phyloP scores from a whole-genome alignment of 1,140 invertebrate genomes.

The Mesaphorura yosii region DNA sequence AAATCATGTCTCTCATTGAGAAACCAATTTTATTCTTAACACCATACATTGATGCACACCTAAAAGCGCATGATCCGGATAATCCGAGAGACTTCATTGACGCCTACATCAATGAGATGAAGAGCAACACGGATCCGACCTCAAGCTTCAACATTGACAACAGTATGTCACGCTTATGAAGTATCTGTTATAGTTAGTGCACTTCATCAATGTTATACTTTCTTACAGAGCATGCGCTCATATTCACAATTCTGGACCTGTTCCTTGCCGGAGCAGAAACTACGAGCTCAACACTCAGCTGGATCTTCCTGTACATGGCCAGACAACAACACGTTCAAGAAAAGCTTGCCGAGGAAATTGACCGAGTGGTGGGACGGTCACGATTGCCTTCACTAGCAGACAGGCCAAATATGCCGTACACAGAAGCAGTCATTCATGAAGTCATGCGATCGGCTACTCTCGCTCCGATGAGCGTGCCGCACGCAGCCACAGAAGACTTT shows the following conservation, averaged over 20 bases:
- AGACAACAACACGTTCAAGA: slow-evolving; percentile 45
- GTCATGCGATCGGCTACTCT: slow-evolving; percentile 11
- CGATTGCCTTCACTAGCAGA: slow-evolving; percentile 36
- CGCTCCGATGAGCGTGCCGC: slow-evolving; percentile 13
- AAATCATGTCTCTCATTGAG: slow-evolving; percentile 5
- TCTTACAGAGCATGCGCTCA: neutral
- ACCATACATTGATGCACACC: too few relatives aligned
- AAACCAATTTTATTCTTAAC: neutral
- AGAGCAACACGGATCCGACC: slow-evolving; percentile 20
- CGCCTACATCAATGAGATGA: slow-evolving; percentile 19
- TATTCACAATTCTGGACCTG: slow-evolving; percentile 41
- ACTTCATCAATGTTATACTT: neutral
- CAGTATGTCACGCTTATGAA: neutral
- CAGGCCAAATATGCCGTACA: too few relatives aligned
- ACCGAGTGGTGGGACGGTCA: slow-evolving; percentile 40
- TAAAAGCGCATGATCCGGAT: slow-evolving; percentile 4
- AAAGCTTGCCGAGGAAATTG: slow-evolving; percentile 48
- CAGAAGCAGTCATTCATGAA: slow-evolving; percentile 24
- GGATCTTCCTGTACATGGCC: slow-evolving; percentile 44
- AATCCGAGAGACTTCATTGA: slow-evolving; percentile 20
- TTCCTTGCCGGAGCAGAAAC: slow-evolving; percentile 53
- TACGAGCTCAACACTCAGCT: slow-evolving; percentile 48
- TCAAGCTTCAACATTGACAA: slow-evolving; percentile 21
- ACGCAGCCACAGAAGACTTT: slow-evolving; percentile 21
- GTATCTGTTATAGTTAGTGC: neutral